Evolutionary conservation across 2,113 vertebrate species (phyloP).

Genomic region (Bubo blakistoni): DNA sequence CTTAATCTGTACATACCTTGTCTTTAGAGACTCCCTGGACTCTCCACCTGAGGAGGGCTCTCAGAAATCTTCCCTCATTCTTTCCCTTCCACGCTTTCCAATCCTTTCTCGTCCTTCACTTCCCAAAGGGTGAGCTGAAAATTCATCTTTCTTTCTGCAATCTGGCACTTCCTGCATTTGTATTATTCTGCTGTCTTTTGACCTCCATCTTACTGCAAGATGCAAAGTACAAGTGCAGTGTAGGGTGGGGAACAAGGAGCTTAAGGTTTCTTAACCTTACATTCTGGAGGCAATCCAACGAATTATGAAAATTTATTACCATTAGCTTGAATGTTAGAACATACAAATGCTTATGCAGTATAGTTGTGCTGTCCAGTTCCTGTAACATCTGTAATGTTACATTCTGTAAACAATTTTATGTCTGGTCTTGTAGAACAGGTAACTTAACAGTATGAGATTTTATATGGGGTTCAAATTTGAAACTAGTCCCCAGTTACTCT

Average conservation of each 20-base stretch:
- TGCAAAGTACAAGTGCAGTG: not conserved
- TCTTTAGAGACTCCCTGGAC: constrained; percentile 84
- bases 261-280: not conserved
- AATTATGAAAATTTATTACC: not conserved
- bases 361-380: not conserved
- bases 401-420: not conserved
- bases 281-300: not conserved
- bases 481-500: not conserved
- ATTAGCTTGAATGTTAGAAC: not conserved
- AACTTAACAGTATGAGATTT: not conserved
- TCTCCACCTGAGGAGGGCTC: constrained; percentile 82
- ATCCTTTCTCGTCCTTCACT: constrained; percentile 88
- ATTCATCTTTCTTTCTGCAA: constrained; percentile 18
- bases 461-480: not conserved
- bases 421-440: not conserved
- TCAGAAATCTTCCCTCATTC: constrained; percentile 88
- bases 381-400: not conserved
- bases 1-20: constrained; percentile 57
- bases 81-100: constrained; percentile 90
- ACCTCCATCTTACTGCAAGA: not conserved
- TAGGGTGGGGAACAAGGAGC: not conserved
- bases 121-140: constrained; percentile 88
- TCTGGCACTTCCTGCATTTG: not conserved
- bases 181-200: not conserved
- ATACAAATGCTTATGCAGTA: not conserved